A percentile compares a stretch with the other conserved stretches of the same genome.
phyloP scores from a whole-genome alignment of 2,113 vertebrate genomes.

The Panthera leo region DNA sequence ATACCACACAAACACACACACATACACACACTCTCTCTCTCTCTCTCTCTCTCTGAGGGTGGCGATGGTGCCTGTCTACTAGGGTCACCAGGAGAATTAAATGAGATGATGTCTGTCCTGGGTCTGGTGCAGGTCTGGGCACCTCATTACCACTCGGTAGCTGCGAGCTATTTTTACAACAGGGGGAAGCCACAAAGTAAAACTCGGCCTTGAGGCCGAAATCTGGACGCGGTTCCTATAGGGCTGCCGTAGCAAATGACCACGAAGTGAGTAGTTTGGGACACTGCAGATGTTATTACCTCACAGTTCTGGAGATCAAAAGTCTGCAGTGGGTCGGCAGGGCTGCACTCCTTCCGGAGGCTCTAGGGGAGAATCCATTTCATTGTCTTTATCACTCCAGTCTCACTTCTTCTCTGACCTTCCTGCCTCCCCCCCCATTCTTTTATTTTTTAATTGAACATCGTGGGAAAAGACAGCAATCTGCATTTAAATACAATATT shows the following conservation, averaged over 20 bases:
- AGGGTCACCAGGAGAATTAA: not conserved
- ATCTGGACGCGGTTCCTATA: not conserved
- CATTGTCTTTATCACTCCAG: not conserved
- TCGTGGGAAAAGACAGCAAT: constrained; percentile 22
- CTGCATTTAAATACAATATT: constrained; percentile 11
- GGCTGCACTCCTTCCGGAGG: not conserved
- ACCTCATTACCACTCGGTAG: not conserved
- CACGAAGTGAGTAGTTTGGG: not conserved
- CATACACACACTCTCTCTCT: not conserved
- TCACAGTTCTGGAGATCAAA: not conserved
- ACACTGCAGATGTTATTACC: not conserved
- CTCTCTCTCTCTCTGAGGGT: not conserved
- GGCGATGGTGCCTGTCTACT: not conserved
- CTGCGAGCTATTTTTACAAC: not conserved
- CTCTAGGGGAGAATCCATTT: not conserved
- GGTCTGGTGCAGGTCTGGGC: not conserved
- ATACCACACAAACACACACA: not conserved
- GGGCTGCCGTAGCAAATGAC: not conserved
- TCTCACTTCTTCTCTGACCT: not conserved
- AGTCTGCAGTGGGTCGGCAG: not conserved
- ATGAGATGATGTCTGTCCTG: not conserved
- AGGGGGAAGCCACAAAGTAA: not conserved
- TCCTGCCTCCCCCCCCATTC: not conserved
- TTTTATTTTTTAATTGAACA: not conserved
- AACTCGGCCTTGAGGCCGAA: not conserved